phyloP scores from a whole-genome alignment of 2,888 invertebrate species.

The Loripinus fragilis region DNA sequence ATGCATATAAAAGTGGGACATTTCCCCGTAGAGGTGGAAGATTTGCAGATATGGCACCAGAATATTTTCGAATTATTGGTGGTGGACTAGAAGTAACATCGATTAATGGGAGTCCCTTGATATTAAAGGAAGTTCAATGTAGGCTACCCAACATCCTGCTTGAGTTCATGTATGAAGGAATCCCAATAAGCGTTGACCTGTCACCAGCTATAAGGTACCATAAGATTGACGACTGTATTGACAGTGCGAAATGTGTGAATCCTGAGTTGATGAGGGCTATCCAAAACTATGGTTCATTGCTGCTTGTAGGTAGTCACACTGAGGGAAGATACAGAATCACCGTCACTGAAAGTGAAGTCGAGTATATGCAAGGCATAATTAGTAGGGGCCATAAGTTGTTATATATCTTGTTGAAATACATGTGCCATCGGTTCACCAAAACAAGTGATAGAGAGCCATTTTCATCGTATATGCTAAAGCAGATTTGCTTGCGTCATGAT shows the following conservation, averaged over 20 bases:
- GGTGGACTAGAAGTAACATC: not conserved
- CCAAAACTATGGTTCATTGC: not conserved
- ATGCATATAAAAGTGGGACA: not conserved
- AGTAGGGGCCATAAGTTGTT: not conserved
- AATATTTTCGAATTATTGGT: not conserved
- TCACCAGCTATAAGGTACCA: slow-evolving; percentile 13
- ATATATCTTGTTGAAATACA: not conserved
- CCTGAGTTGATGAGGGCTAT: not conserved
- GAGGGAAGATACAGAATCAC: not conserved
- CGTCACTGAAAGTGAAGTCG: not conserved
- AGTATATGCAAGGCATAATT: not conserved
- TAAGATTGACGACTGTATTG: not conserved
- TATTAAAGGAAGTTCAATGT: not conserved
- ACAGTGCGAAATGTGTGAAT: not conserved
- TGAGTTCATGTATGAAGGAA: not conserved
- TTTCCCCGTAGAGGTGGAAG: not conserved
- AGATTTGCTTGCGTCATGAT: slow-evolving; percentile 1
- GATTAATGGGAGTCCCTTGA: not conserved
- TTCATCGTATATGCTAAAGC: slow-evolving; percentile 4
- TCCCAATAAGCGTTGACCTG: not conserved
- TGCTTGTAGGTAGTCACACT: not conserved
- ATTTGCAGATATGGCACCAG: not conserved
- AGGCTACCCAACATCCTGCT: not conserved
- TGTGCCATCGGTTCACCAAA: not conserved
- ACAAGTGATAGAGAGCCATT: not conserved